Evolutionary conservation across 2,113 vertebrate species (phyloP).

Genomic region (Myxocyprinus asiaticus): DNA sequence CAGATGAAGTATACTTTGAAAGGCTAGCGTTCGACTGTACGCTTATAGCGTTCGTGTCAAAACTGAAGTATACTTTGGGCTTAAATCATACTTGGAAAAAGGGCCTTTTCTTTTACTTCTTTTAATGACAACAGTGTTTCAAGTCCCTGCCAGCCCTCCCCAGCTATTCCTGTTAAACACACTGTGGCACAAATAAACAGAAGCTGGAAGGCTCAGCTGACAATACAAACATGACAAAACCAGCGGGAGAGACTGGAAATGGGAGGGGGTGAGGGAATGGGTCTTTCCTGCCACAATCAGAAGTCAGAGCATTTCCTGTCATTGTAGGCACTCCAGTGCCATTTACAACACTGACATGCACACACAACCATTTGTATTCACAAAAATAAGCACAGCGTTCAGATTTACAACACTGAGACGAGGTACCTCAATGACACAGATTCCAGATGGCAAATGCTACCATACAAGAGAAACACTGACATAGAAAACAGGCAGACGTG

Average conservation of each 20-base stretch:
- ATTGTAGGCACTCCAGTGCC: constrained; percentile 73
- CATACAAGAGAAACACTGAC: not conserved
- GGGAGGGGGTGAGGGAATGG: constrained; percentile 74
- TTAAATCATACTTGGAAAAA: too few species aligned
- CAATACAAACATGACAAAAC: constrained; percentile 65
- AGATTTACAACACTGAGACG: constrained; percentile 1
- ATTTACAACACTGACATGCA: constrained; percentile 59
- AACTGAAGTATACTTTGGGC: too few species aligned
- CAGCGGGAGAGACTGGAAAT: constrained; percentile 76
- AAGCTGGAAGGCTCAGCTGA: constrained; percentile 58
- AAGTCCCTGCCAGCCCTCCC: not conserved
- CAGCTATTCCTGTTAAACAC: constrained; percentile 57
- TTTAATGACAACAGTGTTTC: not conserved
- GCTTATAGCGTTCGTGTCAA: too few species aligned
- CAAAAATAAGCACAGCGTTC: constrained; percentile 37
- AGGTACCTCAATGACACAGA: not conserved
- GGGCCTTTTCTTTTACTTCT: not conserved
- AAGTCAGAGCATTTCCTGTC: constrained; percentile 76
- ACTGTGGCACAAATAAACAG: constrained; percentile 70
- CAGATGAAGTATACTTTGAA: too few species aligned
- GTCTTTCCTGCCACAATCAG: constrained; percentile 79
- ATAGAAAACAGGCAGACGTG: constrained; percentile 42
- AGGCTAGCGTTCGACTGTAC: too few species aligned
- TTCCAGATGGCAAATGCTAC: not conserved
- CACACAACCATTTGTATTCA: constrained; percentile 25